Evolutionary conservation across 2,113 vertebrate genomes (phyloP).

Genomic region (Phrynosoma blainvillii): DNA sequence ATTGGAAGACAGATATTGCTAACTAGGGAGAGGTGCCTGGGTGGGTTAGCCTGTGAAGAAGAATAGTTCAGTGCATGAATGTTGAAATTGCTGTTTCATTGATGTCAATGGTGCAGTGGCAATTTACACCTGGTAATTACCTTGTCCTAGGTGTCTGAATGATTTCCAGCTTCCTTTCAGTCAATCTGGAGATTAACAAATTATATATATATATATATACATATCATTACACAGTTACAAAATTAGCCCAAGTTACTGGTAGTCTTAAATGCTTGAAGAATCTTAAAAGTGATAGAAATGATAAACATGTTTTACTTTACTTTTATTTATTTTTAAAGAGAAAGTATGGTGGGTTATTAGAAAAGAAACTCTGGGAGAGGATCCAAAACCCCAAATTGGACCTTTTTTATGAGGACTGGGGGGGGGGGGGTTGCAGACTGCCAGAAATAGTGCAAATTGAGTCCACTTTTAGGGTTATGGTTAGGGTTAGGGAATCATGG

Average conservation of each 20-base stretch:
- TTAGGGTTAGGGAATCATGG: too few relatives aligned
- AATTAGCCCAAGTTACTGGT: background rate
- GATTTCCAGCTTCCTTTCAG: background rate
- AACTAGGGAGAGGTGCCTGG: background rate
- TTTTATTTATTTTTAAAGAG: background rate
- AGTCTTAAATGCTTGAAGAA: background rate
- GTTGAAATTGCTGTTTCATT: slow-evolving; percentile 21
- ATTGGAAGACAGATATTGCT: fast-evolving
- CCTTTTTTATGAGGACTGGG: background rate
- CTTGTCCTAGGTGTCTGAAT: background rate
- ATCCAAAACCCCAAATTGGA: background rate
- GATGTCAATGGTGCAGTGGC: slow-evolving; percentile 8
- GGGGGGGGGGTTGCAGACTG: too few relatives aligned
- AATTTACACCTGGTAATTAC: slow-evolving; percentile 8
- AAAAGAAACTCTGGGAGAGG: background rate
- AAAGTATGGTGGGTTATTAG: background rate
- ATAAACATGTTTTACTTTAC: too few relatives aligned
- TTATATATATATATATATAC: background rate
- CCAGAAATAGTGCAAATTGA: too few relatives aligned
- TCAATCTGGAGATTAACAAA: background rate
- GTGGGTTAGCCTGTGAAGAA: background rate
- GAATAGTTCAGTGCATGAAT: fast-evolving
- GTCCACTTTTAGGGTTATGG: too few relatives aligned
- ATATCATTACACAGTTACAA: background rate
- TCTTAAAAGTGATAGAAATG: background rate